Evolutionary conservation across 2,888 invertebrate genomes (phyloP).

Genomic region (Yponomeuta plumbellus): DNA sequence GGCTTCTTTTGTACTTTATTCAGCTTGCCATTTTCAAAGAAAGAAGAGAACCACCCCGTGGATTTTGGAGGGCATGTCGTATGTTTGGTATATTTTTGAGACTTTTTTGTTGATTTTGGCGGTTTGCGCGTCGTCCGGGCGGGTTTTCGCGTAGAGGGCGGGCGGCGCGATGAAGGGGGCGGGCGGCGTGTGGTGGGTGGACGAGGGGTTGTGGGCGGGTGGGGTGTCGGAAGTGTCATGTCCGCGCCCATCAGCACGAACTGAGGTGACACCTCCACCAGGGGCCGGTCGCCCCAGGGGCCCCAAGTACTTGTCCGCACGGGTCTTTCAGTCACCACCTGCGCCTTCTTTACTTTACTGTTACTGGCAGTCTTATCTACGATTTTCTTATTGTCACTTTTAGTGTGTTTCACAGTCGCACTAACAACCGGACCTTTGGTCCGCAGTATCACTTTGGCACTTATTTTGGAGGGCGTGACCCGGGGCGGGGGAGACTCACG

Average conservation of each 20-base stretch:
- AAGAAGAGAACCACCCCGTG: slow-evolving; percentile 52
- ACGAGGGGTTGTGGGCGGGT: slow-evolving; percentile 33
- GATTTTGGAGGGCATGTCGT: slow-evolving; percentile 48
- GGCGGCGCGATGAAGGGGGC: slow-evolving; percentile 30
- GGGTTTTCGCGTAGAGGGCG: slow-evolving; percentile 27
- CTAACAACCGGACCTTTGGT: slow-evolving; percentile 54
- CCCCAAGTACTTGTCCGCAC: slow-evolving; percentile 29
- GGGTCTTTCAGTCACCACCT: slow-evolving; percentile 50
- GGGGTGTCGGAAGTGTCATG: slow-evolving; percentile 33
- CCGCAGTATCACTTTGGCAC: slow-evolving; percentile 58
- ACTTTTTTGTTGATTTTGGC: slow-evolving; percentile 45
- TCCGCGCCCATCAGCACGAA: slow-evolving; percentile 22
- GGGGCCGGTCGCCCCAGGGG: slow-evolving; percentile 22
- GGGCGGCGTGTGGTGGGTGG: slow-evolving; percentile 29
- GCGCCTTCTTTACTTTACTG: slow-evolving; percentile 45
- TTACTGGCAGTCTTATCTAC: slow-evolving; percentile 62
- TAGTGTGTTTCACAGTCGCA: slow-evolving; percentile 48
- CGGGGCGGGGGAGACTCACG: slow-evolving; percentile 33
- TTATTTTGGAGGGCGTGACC: slow-evolving; percentile 34
- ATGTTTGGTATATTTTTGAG: slow-evolving; percentile 36
- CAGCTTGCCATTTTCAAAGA: slow-evolving; percentile 46
- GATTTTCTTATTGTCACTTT: slow-evolving; percentile 49
- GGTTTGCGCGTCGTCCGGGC: slow-evolving; percentile 28
- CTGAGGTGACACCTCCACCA: slow-evolving; percentile 14
- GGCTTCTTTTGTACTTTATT: slow-evolving; percentile 47